Conservation (phyloP, 2,888 invertebrate genomes). For the Drosophila prolongata region DNA sequence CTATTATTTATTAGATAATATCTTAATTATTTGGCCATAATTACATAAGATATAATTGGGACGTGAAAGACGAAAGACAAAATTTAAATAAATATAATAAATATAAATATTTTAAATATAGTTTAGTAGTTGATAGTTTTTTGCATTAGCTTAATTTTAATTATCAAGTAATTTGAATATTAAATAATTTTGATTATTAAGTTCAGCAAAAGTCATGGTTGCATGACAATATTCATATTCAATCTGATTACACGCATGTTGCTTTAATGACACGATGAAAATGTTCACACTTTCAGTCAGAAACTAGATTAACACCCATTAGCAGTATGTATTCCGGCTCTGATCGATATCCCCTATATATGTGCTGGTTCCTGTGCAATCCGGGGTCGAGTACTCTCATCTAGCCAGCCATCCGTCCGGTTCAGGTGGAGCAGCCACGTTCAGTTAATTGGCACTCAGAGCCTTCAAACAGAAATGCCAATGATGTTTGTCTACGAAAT, state of each 20-base stretch:
- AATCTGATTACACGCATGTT: too few relatives aligned
- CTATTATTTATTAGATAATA: background rate
- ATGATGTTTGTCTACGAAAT: constrained; percentile 35
- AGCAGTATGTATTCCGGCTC: background rate
- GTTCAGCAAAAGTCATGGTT: too few relatives aligned
- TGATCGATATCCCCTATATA: constrained; percentile 19
- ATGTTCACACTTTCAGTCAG: background rate
- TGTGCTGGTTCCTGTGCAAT: background rate
- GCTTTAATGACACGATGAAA: constrained; percentile 1
- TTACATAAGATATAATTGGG: constrained; percentile 7
- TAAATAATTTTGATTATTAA: too few relatives aligned
- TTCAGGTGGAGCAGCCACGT: constrained; percentile 31
- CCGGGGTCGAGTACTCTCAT: constrained; percentile 5
- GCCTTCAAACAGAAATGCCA: constrained; percentile 49
- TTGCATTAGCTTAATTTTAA: too few relatives aligned
- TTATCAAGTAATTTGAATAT: too few relatives aligned
- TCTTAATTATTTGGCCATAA: background rate
- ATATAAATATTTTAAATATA: background rate
- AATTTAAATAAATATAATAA: background rate
- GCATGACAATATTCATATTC: too few relatives aligned
- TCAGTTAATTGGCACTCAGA: constrained; percentile 55
- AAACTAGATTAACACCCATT: constrained; percentile 23
- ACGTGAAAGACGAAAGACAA: background rate
- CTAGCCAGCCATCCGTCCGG: constrained; percentile 5
- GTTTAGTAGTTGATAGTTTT: too few relatives aligned